These are phyloP conservation scores for Odiellus spinosus DNA, from an alignment of 2,888 invertebrate genomes.

Conservation along the genomic window DNA sequence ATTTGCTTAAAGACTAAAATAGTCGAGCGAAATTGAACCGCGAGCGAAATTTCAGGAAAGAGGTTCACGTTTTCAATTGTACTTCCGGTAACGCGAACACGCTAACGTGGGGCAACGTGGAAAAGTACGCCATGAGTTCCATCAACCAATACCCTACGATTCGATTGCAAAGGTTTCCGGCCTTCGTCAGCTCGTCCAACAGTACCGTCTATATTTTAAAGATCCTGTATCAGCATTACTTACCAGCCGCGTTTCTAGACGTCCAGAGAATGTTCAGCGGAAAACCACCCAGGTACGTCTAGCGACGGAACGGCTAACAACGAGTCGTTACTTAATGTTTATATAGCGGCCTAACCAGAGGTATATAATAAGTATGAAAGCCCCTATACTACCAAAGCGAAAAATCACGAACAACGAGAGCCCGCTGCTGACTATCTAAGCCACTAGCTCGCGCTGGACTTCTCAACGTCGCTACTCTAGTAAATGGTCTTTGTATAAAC, in stretches of 20 bases:
- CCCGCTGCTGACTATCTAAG: too few relatives aligned
- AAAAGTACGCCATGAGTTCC: constrained; percentile 9
- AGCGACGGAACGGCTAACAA: neutral
- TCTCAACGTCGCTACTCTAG: too few relatives aligned
- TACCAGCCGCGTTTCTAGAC: constrained; percentile 68
- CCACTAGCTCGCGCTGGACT: too few relatives aligned
- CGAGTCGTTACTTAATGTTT: too few relatives aligned
- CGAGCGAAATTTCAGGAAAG: too few relatives aligned
- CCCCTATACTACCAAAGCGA: too few relatives aligned
- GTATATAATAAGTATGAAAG: too few relatives aligned
- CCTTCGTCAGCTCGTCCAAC: constrained; percentile 12
- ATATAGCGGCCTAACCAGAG: too few relatives aligned
- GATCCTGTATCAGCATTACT: constrained; percentile 38
- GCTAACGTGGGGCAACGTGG: constrained; percentile 31
- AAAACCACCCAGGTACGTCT: constrained; percentile 66
- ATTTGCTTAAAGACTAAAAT: constrained; percentile 31
- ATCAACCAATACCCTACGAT: constrained; percentile 17
- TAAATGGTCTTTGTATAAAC: too few relatives aligned
- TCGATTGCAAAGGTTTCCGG: constrained; percentile 18
- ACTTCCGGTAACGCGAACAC: constrained; percentile 31
- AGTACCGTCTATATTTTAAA: constrained; percentile 10
- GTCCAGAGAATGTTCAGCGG: constrained; percentile 54
- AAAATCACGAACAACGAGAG: too few relatives aligned
- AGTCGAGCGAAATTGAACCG: too few relatives aligned
- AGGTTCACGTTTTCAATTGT: constrained; percentile 26